Base-by-base conservation (phyloP, 2,888 invertebrate genomes). In the Drosophila cracens region DNA sequence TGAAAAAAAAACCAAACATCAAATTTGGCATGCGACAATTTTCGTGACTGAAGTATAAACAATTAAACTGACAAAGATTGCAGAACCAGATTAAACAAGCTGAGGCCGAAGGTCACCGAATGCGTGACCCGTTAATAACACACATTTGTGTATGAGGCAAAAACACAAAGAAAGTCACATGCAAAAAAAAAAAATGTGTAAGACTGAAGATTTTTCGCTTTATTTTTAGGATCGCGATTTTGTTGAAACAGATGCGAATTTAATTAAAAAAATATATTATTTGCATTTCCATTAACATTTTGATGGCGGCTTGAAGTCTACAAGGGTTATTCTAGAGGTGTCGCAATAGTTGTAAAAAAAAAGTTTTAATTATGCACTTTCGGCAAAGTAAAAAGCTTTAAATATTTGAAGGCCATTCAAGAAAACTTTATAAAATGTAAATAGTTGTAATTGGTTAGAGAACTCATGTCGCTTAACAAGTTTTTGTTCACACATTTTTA, bases 111-210 rank as follows among this genome's bases (percentile, higher is more conserved):
- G 73, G 72, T 66, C 57, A 25, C 6, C 38, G 56, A 51, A 49
- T 57, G 65, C 60, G 72, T 65, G 71, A 72, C 70, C 53, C 49
- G 49, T 49, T 58, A n/a, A 48, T n/a, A 21, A 21, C 21, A 21
- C 21, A 21, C 21, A 21, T 21, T 21, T 21, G 21, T 21, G 21
- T 21, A 21, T 21, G 21, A 21, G 21, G 21, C 21, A 21, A 21
- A 21, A 21, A 21, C 21, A 21, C 21, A 21, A 21, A 21, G 21
- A 21, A 21, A 21, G 21, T 21, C 21, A 21, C 21, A 21, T 21
- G 21, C 21, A 21, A 21, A n/a, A n/a, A 29, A 36, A 31, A 10
- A 10, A 33, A 40, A 16, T 46, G 29, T 36, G 52, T 43, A 4
- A 46, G 8, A n/a, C 2, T 29, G 10, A 6, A 18, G 53, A 25